Conservation (phyloP, 2,797 vertebrate genomes). For the Arctocebus calabarensis region DNA sequence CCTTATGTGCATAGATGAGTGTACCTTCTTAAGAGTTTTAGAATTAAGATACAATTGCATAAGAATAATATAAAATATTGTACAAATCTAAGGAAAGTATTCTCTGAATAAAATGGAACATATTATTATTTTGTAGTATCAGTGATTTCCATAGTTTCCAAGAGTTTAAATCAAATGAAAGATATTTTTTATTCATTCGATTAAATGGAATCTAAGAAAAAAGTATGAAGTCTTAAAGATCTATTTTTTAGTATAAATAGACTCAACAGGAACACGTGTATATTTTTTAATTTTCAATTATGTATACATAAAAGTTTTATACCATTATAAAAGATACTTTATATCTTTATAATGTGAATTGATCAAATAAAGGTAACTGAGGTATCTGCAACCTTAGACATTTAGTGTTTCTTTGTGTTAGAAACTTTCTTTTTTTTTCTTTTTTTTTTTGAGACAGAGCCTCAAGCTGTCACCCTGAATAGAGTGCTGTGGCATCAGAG, state of each 20-base stretch:
- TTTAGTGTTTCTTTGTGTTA: too few relatives aligned
- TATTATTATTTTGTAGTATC: not conserved
- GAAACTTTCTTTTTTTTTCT: too few relatives aligned
- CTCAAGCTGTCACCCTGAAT: too few relatives aligned
- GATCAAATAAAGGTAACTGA: too few relatives aligned
- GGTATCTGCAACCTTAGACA: too few relatives aligned
- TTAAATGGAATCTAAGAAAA: not conserved
- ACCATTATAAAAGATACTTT: too few relatives aligned
- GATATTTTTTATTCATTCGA: not conserved
- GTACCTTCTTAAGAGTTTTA: not conserved
- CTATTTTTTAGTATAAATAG: not conserved
- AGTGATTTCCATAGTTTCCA: not conserved
- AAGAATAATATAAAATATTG: not conserved
- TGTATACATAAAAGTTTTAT: too few relatives aligned
- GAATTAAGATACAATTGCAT: not conserved
- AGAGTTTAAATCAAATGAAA: not conserved
- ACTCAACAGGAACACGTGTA: not conserved
- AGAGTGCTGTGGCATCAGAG: too few relatives aligned
- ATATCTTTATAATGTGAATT: too few relatives aligned
- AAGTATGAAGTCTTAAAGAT: not conserved
- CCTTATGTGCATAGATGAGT: not conserved
- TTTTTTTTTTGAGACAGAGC: too few relatives aligned
- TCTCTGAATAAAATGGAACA: not conserved
- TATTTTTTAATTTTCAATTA: not conserved
- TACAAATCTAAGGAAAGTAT: not conserved